Conservation (phyloP, 2,888 invertebrate genomes). For the Noctua janthe region DNA sequence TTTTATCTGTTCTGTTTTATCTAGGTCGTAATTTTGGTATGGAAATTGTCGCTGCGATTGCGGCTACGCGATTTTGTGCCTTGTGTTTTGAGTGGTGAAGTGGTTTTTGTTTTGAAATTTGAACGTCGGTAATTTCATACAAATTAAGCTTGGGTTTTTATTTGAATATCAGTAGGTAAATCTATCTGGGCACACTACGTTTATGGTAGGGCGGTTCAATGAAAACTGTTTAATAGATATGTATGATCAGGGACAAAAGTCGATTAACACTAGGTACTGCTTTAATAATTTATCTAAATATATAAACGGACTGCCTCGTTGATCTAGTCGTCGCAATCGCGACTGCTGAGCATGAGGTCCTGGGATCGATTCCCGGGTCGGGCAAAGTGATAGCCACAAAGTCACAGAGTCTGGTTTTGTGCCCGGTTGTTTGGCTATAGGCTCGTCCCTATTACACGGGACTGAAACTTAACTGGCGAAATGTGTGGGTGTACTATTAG, state of each 20-base stretch:
- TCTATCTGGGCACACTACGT: slow-evolving; percentile 1
- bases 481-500: no score
- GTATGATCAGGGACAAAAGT: not conserved
- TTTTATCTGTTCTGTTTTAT: slow-evolving; percentile 39
- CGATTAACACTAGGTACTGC: no score
- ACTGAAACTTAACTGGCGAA: no score
- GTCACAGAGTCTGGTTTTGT: no score
- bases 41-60: slow-evolving; percentile 17
- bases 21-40: slow-evolving; percentile 44
- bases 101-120: not conserved
- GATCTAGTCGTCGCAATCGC: no score
- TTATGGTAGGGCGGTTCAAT: not conserved
- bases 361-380: no score
- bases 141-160: slow-evolving; percentile 19
- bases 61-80: slow-evolving; percentile 1
- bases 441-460: no score
- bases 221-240: not conserved
- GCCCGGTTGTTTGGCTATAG: no score
- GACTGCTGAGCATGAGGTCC: no score
- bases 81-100: not conserved
- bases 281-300: no score
- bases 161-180: slow-evolving; percentile 19
- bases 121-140: not conserved
- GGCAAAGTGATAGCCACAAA: no score
- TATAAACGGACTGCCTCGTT: no score